A percentile compares a stretch with the other conserved stretches of the same genome.
These are phyloP conservation scores for Chironomus tentans DNA, from an alignment of 2,888 invertebrate species.

Conservation along the genomic window DNA sequence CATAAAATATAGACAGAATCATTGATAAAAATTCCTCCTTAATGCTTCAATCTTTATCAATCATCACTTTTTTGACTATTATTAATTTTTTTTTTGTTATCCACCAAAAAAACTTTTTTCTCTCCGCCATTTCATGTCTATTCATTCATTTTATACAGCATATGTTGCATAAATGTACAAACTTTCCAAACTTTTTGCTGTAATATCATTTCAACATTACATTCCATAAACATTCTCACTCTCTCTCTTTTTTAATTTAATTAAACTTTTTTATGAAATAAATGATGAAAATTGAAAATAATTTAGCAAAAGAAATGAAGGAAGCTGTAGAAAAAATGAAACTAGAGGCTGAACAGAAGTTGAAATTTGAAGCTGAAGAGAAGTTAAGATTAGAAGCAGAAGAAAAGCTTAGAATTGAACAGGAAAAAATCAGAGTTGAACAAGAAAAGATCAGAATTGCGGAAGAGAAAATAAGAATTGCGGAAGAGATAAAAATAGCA, in stretches of 20 bases:
- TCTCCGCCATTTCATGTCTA: too few relatives aligned
- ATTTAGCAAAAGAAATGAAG: slow-evolving; percentile 9
- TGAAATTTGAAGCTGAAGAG: too few relatives aligned
- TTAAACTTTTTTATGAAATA: neutral
- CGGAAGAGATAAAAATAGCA: too few relatives aligned
- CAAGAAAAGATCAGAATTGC: neutral
- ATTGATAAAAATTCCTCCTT: neutral
- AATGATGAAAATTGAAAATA: neutral
- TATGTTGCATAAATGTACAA: neutral
- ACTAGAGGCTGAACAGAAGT: too few relatives aligned
- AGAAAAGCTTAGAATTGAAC: too few relatives aligned
- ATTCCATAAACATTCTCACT: neutral
- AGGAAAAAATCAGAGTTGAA: too few relatives aligned
- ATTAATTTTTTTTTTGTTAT: neutral
- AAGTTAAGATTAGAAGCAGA: too few relatives aligned
- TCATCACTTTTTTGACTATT: neutral
- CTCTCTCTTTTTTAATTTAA: neutral
- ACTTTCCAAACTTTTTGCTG: neutral
- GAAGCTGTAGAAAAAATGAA: neutral
- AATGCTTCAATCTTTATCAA: neutral
- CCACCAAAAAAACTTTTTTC: too few relatives aligned
- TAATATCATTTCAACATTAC: neutral
- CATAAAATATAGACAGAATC: too few relatives aligned
- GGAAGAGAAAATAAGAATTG: too few relatives aligned
- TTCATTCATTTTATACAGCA: neutral